Evolutionary conservation across 2,113 vertebrate species (phyloP), one percentile per base, ranked within the genome.

Genomic region (Corythornis madagascariensis): DNA sequence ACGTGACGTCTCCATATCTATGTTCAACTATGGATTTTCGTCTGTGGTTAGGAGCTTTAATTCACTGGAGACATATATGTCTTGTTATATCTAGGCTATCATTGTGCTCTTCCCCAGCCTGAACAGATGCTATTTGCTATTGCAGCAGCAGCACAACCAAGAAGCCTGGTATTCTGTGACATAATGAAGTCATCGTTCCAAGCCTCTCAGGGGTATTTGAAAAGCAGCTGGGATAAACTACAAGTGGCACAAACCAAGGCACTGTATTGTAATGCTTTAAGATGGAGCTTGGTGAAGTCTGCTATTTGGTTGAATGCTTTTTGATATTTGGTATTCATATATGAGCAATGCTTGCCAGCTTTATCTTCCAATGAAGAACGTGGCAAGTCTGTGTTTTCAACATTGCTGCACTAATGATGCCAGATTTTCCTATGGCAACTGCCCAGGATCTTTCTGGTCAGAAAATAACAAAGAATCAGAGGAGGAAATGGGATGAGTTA

Each of bases 271-370:
- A 35, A 14, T 72, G 43, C 25, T 73, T 57, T 57, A 82, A 70
- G 28, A 61, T 48, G 29, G 17, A 81, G 38, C 9, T 69, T 60
- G 59, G 24, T 65, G 64, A 74, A 80, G 5, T 45, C 42, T 75
- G 42, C 59, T 92, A 61, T 81, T 90, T 71, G 55, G 53, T 66
- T 88, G 43, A 89, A 48, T 3, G 4, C 9, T 66, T 83, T 92
- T 64, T 95, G 60, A 76, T 47, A 59, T 91, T 89, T 93, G 75
- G 11, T 80, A 56, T 82, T 93, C 55, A 84, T 48, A 65, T 70
- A 61, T 4, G 12, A 50, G 38, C 48, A 61, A 57, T 26, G 14
- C 24, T 92, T 84, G 74, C 85, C 69, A 86, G 28, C 22, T 40
- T 81, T 40, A 43, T 70, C 61, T 69, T 66, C 80, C 42, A 48